Evolutionary conservation across 30 jellyfish, hydroid and myxozoan species (phyloP), one percentile per base, ranked within the genome.

Genomic region (Aurelia coerulea): DNA sequence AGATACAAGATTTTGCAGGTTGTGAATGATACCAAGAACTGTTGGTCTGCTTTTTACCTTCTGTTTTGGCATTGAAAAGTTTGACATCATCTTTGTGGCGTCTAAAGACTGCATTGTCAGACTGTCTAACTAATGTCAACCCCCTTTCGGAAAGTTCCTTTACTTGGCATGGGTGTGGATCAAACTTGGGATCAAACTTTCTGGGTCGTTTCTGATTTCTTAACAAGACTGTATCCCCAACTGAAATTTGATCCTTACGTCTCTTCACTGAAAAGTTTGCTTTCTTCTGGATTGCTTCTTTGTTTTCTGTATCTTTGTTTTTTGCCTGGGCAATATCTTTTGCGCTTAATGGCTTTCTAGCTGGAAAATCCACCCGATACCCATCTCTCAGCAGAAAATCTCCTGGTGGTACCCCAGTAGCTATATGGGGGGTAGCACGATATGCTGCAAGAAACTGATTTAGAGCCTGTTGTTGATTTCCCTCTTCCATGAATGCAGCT

Each of bases 381-480:
- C 91, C 96, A 68, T 69, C 87, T 68, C 87, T 53, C 15, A 87
- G 79, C 16, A 87, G 70, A 51, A 87, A 42, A 32, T 60, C 90
- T 52, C 89, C 91, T 16, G 79, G 91, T 54, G 96, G 77, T 10
- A 76, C 83, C 34, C 96, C 91, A 8, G 91, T 87, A 56, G 96
- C 64, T 16, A 53, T 41, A 42, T 77, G 91, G 2, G 87, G 96
- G 5, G 91, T 87, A 0, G 73, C 77, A 17, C 95, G 89, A 50
- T 87, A 78, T 32, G 85, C 53, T 50, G 81, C 70, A 13, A 87
- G 80, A 14, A 73, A 19, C 42, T 59, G 41, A 49, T 34, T 53
- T 17, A 84, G 80, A 2, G 88, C 80, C 71, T 84, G 32, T 41
- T 51, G 80, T 71, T 82, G 59, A 71, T 50, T 17, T 70, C n/a